Evolutionary conservation across 2,797 vertebrate genomes (phyloP), one percentile per base, ranked within the genome.

Genomic region (Melanotaenia trifasciata): DNA sequence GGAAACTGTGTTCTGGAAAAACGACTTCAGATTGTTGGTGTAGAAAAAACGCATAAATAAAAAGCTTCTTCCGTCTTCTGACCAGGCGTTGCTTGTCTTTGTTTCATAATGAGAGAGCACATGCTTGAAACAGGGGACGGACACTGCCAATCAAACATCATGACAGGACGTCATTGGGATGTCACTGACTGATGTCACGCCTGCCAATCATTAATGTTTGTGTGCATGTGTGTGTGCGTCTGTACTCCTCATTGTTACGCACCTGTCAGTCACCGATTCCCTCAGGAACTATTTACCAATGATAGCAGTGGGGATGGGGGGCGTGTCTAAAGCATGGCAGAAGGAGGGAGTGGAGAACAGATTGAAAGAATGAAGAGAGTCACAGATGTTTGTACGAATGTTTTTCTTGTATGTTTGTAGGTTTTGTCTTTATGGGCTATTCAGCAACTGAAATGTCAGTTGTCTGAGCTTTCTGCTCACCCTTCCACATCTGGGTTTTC

Each of bases 101-200:
- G 90, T 89, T 90, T 87, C 70, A 79, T 93, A 90, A 93, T 94
- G 92, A 92, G 78, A 88, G 72, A 83, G 81, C 82, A 76, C 86
- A 80, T 76, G 74, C 71, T 81, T 79, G 64, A 72, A 84, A 70
- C 51, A 24, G 80, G 79, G 84, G 74, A 67, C 60, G 80, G 83
- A 76, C 74, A 70, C 71, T 90, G 90, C 85, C 89, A 86, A 86
- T 93, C 86, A 90, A 76, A 77, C 74, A 22, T 47, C 62, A 35
- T 86, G 92, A 93, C 92, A 92, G 88, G 70, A 91, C 91, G 84
- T 91, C 93, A 92, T 90, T 92, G 85, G 86, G 74, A 83, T 91
- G 92, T 94, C 86, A 80, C 77, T 32, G 79, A 84, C 82, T 84
- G 76, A 78, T 90, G 90, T 79, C 86, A 80, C 43, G 84, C 83